Conservation (phyloP, 2,113 vertebrate species). For the Ia io region DNA sequence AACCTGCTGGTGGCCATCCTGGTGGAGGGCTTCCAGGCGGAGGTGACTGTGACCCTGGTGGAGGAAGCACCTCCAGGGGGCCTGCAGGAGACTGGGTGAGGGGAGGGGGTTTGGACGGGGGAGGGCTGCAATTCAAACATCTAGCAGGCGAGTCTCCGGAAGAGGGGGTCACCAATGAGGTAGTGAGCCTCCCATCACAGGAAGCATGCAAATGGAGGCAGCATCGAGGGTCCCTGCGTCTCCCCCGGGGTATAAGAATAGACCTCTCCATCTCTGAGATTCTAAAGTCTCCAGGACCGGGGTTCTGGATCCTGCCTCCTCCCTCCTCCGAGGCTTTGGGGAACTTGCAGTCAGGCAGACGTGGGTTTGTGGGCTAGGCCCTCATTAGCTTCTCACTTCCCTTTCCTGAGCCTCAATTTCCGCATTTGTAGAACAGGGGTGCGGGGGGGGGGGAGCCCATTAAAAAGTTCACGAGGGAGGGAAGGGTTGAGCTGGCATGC, state of each 20-base stretch:
- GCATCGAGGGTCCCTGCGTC: background rate
- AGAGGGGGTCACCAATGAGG: background rate
- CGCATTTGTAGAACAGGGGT: background rate
- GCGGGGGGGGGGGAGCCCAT: background rate
- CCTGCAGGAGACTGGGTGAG: background rate
- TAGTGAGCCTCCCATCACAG: background rate
- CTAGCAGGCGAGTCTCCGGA: background rate
- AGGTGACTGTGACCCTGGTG: constrained; percentile 82
- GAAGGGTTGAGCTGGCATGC: background rate
- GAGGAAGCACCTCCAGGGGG: background rate
- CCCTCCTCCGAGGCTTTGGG: background rate
- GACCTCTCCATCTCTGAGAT: background rate
- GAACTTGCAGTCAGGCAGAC: no score
- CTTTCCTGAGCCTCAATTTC: background rate
- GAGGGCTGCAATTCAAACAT: background rate
- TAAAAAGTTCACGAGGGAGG: background rate
- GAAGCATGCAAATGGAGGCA: background rate
- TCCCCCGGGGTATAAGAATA: background rate
- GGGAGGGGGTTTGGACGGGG: background rate
- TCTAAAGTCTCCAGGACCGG: background rate
- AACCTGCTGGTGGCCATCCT: constrained; percentile 97
- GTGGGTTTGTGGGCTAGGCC: background rate
- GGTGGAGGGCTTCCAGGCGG: constrained; percentile 97
- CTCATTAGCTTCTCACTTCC: background rate
- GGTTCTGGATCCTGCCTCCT: background rate